Conservation (phyloP, 2,113 vertebrate genomes). For the Amphilophus citrinellus region DNA sequence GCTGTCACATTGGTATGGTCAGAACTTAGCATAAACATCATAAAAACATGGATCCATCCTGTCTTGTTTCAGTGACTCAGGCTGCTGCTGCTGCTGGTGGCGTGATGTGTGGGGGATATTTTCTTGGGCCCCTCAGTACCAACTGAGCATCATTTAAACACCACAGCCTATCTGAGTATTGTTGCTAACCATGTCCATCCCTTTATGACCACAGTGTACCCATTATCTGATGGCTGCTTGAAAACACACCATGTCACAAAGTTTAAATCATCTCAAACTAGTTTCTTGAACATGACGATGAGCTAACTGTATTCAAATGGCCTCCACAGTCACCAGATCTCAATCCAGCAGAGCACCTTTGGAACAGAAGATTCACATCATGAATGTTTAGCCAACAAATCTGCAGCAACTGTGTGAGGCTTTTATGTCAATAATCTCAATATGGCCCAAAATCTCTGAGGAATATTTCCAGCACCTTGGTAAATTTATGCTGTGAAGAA, state of each 20-base stretch:
- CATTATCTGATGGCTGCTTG: not conserved
- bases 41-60: no score
- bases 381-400: not conserved
- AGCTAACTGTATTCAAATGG: not conserved
- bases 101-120: fast-evolving
- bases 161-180: not conserved
- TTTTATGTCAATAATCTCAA: not conserved
- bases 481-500: not conserved
- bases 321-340: fast-evolving
- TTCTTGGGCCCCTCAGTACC: fast-evolving
- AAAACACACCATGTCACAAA: not conserved
- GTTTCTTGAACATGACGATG: not conserved
- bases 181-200: not conserved
- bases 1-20: no score
- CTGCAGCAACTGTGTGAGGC: not conserved
- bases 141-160: not conserved
- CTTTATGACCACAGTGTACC: fast-evolving
- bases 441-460: not conserved
- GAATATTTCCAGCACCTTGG: not conserved
- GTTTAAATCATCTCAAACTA: fast-evolving
- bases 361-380: no score
- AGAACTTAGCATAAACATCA: no score
- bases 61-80: no score
- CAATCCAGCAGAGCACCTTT: not conserved
- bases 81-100: no score